Percentiles rank a stretch among this genome's conserved stretches.
Conservation (phyloP, 2,113 vertebrate species). For the Probosciger aterrimus region DNA sequence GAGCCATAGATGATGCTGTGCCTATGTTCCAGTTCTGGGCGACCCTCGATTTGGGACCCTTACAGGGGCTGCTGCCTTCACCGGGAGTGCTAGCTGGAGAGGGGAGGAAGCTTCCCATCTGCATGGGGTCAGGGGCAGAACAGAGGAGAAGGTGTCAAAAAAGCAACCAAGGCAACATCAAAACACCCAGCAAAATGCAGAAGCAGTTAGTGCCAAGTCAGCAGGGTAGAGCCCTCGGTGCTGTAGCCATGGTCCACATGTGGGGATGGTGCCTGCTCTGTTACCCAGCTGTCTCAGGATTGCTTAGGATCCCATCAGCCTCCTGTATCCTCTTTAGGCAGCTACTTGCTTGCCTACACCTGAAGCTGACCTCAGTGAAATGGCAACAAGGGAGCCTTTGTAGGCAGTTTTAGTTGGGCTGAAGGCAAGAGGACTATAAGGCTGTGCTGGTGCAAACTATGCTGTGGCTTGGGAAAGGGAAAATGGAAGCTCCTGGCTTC, state of each 20-base stretch:
- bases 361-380: neutral
- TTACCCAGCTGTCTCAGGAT: neutral
- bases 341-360: neutral
- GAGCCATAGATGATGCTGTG: neutral
- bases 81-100: neutral
- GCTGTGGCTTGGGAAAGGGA: neutral
- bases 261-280: neutral
- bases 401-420: neutral
- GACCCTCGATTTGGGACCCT: neutral
- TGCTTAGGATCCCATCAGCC: neutral
- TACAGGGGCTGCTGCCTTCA: neutral
- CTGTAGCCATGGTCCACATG: neutral
- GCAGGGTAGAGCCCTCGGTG: neutral
- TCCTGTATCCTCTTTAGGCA: neutral
- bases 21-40: neutral
- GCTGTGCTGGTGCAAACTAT: neutral
- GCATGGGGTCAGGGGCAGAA: neutral
- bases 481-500: neutral
- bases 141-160: neutral
- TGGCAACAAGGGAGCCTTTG: neutral
- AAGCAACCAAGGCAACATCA: neutral
- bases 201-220: neutral
- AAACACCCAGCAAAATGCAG: neutral
- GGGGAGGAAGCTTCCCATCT: neutral
- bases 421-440: neutral